Base-by-base conservation (phyloP, 1,140 invertebrate species). In the Rhizoglyphus robini region DNA sequence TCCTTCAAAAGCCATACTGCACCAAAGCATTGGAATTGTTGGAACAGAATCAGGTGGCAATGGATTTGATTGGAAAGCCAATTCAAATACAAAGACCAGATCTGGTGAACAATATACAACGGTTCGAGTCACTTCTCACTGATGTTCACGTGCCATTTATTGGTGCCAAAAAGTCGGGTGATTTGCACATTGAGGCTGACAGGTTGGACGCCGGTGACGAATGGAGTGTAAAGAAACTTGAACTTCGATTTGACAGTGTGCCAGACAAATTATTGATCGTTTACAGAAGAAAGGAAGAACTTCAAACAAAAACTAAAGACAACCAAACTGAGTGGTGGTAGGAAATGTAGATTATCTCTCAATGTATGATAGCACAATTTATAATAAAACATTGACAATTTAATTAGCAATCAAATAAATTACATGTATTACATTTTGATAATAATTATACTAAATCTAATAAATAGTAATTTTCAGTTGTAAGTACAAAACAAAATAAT, bases 191-290 rank as follows among this genome's bases (percentile, higher is more conserved):
- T 27, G 38, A 48, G 31, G 63, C 63, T 23, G 46, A 64, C 38
- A 41, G 63, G 8, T 25, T n/a, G 3, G 8, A 31, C 25, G 27
- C 15, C 36, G 58, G 36, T 20, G 2, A 60, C 15, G 58, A 29
- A 20, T 60, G 58, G 58, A 15, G 27, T 11, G 15, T 60, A 8
- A 60, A 46, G 29, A 15, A 27, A 46, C 2, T 60, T 2, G 32
- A 34, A 60, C 31, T 60, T 15, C n/a, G 27, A 34, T 60, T 60
- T 29, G 15, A 34, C 29, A 27, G 36, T 46, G 29, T 60, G 15
- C 58, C 58, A 20, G 58, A 60, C 11, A 60, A 60, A 46, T 60
- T 60, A 15, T 46, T 60, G 30, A 60, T 60, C 36, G 58, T 32
- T 23, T 60, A 60, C 27, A 60, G 29, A 46, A 29, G 27, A 60